phyloP scores from a whole-genome alignment of 2,797 vertebrate genomes.

The Malacoraja senta region DNA sequence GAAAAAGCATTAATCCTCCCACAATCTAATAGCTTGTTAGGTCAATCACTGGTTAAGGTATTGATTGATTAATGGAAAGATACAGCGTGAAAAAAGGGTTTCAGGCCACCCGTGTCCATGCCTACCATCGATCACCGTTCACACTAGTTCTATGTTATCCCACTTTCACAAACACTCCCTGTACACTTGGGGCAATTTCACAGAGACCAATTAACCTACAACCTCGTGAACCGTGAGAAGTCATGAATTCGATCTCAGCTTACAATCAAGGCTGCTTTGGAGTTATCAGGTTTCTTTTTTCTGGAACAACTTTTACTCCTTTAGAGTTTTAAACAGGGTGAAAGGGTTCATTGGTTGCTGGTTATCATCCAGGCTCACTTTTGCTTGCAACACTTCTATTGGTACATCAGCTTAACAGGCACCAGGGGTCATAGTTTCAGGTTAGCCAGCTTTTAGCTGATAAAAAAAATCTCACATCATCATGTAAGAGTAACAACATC shows the following conservation, averaged over 20 bases:
- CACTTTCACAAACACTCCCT: no score
- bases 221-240: neutral
- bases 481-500: neutral
- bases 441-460: neutral
- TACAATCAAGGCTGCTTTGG: neutral
- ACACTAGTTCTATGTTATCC: no score
- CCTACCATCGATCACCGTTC: no score
- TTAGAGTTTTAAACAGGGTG: neutral
- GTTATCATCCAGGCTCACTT: neutral
- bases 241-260: neutral
- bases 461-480: neutral
- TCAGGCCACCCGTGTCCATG: no score
- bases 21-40: neutral
- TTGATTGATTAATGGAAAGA: no score
- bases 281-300: neutral
- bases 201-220: no score
- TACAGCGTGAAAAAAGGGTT: no score
- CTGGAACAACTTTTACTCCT: neutral
- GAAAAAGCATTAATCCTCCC: neutral
- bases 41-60: neutral
- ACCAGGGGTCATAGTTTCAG: neutral
- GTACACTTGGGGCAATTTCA: no score
- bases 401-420: neutral
- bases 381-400: neutral
- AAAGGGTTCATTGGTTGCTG: neutral